Conservation (phyloP, 2,888 invertebrate species). For the Sceliomorpha sp. region DNA sequence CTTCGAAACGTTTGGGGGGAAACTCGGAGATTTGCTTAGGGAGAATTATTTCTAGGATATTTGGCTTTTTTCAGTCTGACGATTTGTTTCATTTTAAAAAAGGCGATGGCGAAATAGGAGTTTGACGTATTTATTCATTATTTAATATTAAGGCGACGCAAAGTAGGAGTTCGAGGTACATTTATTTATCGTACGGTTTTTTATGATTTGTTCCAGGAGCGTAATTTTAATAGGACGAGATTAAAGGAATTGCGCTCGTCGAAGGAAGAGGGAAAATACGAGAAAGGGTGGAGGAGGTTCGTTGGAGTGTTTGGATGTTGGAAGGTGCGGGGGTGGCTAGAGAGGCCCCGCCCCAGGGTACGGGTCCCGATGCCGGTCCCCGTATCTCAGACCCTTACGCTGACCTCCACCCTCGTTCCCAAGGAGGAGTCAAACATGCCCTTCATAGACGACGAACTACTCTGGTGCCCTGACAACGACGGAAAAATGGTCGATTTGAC, state of each 20-base stretch:
- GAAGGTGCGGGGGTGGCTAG: constrained; percentile 79
- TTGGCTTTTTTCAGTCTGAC: too few species aligned
- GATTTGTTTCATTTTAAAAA: too few species aligned
- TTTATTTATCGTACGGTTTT: too few species aligned
- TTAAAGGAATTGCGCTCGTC: constrained; percentile 11
- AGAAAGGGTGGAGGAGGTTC: constrained; percentile 44
- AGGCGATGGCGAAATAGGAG: too few species aligned
- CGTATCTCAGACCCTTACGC: constrained; percentile 78
- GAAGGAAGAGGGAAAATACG: neutral
- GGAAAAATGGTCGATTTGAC: constrained; percentile 96
- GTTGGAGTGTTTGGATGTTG: constrained; percentile 78
- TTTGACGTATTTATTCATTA: too few species aligned
- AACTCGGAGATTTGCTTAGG: too few species aligned
- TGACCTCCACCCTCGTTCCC: constrained; percentile 79
- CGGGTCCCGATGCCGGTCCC: constrained; percentile 80
- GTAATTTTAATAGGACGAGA: neutral
- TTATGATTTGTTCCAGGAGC: constrained; percentile 13
- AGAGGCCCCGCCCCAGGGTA: constrained; percentile 79
- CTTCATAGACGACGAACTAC: constrained; percentile 96
- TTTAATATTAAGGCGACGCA: too few species aligned
- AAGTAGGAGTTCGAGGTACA: too few species aligned
- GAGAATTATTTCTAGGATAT: too few species aligned
- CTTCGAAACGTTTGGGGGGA: too few species aligned
- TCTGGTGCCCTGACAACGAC: constrained; percentile 97
- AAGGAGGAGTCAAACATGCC: constrained; percentile 87